phyloP scores from a whole-genome alignment of 2,113 vertebrate genomes.

The Callipepla californica region DNA sequence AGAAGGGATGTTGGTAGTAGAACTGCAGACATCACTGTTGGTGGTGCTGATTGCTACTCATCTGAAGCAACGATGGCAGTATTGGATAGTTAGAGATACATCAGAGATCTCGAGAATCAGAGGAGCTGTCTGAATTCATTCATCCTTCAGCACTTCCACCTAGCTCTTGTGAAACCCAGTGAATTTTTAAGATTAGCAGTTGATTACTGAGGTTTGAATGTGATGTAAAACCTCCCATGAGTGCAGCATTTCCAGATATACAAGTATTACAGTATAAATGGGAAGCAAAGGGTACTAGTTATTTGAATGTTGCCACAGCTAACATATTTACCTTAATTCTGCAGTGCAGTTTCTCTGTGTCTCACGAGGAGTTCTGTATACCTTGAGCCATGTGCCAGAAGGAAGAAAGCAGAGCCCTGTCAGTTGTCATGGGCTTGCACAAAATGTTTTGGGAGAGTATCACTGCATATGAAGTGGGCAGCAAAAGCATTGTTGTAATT shows the following conservation, averaged over 20 bases:
- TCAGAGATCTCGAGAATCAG: background rate
- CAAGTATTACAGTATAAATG: background rate
- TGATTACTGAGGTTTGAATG: background rate
- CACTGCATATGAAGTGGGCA: background rate
- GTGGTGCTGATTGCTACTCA: background rate
- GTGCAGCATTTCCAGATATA: background rate
- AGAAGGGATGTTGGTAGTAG: no score
- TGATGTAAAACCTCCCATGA: background rate
- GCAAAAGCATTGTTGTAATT: background rate
- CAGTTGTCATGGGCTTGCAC: rapidly evolving
- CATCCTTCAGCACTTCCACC: background rate
- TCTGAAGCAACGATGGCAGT: background rate
- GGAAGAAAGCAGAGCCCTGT: background rate
- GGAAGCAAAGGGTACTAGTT: background rate
- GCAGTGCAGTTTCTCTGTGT: background rate
- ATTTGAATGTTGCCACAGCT: background rate
- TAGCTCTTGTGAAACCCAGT: background rate
- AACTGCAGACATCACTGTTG: background rate
- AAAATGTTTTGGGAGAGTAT: background rate
- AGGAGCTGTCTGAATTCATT: background rate
- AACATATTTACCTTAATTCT: background rate
- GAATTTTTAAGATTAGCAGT: background rate
- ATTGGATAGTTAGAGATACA: background rate
- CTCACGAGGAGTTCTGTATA: background rate
- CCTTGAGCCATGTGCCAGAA: background rate